Evolutionary conservation across 2,797 vertebrate species (phyloP).

Genomic region (Tokudaia tokunoshimensis): DNA sequence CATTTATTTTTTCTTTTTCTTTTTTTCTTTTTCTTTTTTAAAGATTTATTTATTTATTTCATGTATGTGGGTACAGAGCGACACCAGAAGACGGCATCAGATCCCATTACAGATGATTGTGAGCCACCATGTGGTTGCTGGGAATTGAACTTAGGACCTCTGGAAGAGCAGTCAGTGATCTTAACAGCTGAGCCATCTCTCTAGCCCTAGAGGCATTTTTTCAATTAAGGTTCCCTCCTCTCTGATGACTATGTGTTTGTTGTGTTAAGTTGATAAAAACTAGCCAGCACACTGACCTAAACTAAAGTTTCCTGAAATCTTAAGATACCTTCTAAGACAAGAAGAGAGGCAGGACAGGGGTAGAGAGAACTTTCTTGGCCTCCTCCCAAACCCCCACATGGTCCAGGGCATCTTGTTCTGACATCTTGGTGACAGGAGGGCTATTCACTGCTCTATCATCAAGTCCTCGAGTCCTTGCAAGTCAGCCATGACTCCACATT

Average conservation of each 20-base stretch:
- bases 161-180: no score
- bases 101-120: no score
- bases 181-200: no score
- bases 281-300: not conserved
- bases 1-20: not conserved
- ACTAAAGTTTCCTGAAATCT: constrained; percentile 28
- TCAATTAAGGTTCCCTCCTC: not conserved
- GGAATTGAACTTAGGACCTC: no score
- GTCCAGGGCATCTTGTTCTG: constrained; percentile 7
- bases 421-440: not conserved
- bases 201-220: not conserved
- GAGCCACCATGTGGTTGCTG: no score
- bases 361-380: not conserved
- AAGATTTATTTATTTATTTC: no score
- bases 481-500: not conserved
- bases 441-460: not conserved
- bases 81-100: no score
- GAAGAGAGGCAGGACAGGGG: not conserved
- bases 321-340: constrained; percentile 5
- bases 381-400: not conserved
- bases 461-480: constrained; percentile 32
- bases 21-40: no score
- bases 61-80: no score
- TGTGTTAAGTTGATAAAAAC: not conserved
- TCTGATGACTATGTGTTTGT: not conserved